phyloP scores from a whole-genome alignment of 37 sponge, comb jelly and placozoan species.

The Ephydatia muelleri region DNA sequence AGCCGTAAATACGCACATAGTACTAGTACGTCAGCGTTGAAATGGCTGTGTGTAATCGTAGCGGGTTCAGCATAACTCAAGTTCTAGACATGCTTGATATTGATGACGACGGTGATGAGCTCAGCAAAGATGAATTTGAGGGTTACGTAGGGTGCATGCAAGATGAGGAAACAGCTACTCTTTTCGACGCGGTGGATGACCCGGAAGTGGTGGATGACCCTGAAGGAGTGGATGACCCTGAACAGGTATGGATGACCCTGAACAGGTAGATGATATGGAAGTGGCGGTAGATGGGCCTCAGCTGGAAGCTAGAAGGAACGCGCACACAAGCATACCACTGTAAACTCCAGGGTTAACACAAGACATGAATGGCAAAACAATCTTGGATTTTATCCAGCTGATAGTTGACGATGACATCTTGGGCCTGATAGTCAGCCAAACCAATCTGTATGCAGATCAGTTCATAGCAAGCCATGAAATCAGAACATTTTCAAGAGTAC shows the following conservation, averaged over 20 bases:
- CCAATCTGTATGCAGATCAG: constrained; percentile 1
- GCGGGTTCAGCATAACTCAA: too few species aligned
- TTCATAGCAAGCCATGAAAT: background rate
- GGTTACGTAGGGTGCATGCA: background rate
- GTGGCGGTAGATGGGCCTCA: background rate
- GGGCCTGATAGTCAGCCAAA: constrained; percentile 2
- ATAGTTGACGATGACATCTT: background rate
- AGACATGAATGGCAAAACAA: background rate
- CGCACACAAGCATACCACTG: background rate
- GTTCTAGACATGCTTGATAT: too few species aligned
- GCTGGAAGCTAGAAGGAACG: background rate
- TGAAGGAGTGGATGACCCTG: background rate
- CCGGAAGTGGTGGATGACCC: background rate
- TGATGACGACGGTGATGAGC: too few species aligned
- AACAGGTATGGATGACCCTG: too few species aligned
- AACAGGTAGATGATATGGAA: background rate
- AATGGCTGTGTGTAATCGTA: too few species aligned
- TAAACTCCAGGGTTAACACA: background rate
- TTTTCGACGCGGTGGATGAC: background rate
- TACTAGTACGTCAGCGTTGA: too few species aligned
- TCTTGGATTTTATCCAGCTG: background rate
- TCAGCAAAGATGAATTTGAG: too few species aligned
- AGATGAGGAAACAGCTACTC: background rate
- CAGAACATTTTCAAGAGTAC: background rate
- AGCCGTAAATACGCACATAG: too few species aligned